Evolutionary conservation across 64 coral and sea anemone species (phyloP).

Genomic region (Porites australiensis): DNA sequence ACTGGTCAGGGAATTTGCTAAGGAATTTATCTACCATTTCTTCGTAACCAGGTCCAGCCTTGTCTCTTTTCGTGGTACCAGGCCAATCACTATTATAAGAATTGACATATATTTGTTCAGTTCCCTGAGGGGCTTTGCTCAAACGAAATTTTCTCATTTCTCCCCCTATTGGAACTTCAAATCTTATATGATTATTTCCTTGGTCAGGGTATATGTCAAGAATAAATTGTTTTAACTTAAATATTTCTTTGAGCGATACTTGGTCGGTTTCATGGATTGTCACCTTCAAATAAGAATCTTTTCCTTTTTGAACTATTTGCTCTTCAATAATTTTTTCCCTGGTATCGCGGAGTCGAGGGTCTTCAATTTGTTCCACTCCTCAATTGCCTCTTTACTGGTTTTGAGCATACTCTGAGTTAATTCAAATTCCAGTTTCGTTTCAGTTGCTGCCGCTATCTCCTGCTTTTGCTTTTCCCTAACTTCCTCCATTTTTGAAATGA

Average conservation of each 20-base stretch:
- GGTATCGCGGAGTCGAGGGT: too few species aligned
- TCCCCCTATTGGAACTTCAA: conserved; percentile 54
- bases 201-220: conserved; percentile 20
- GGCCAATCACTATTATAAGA: conserved; percentile 46
- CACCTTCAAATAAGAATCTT: conserved; percentile 11
- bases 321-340: not conserved
- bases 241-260: conserved; percentile 7
- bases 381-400: conserved; percentile 10
- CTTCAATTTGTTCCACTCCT: conserved; percentile 13
- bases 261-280: conserved; percentile 33
- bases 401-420: conserved; percentile 22
- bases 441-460: not conserved
- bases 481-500: not conserved
- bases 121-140: not conserved
- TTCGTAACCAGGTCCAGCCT: conserved; percentile 14
- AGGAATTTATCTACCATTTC: conserved; percentile 18
- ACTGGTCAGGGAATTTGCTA: conserved; percentile 1
- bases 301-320: not conserved
- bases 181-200: not conserved
- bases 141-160: conserved; percentile 45
- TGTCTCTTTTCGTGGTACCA: conserved; percentile 40
- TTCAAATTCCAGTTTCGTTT: conserved; percentile 33
- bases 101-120: conserved; percentile 15
- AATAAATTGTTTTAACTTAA: conserved; percentile 25
- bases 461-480: not conserved